Base-by-base conservation (phyloP, 1,140 invertebrate genomes). In the Magallana ariakensis region DNA sequence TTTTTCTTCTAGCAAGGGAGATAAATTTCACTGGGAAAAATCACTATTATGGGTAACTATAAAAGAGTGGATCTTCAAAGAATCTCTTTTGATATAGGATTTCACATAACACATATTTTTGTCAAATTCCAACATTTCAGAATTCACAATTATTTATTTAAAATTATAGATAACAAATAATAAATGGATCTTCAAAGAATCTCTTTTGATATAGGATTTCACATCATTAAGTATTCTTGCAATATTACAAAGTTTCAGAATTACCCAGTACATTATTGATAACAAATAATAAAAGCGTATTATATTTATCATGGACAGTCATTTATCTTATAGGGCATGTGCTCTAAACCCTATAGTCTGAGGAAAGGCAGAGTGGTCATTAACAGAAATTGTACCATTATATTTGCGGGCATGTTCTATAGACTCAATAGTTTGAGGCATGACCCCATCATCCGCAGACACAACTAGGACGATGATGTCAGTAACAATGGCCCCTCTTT, bases 381-480 rank as follows among this genome's bases (percentile, higher is more conserved):
- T 46, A 46, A 46, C 5, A 46, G 5, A 46, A 4, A 46, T 46
- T 46, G 33, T 70, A 70, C 66, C 66, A 26, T 70, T 53, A 55
- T 92, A 90, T 62, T 93, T 90, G 80, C 93, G 90, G 11, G 95
- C 95, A 93, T 93, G 95, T 83, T 94, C 90, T 55, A 96, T 96
- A 22, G 95, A 96, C 90, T 96, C 96, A 7, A 95, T 92, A 0
- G 99, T 99, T 96, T 99, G 99, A 87, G 98, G 97, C 98, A 99
- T 99, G 0, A 99, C 98, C 60, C 99, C 98, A 95, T 99, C 99
- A 95, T 99, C 99, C 13, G 98, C 99, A 15, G 99, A 99, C 62
- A 99, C 98, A 56, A 99, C 99, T 54, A 99, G 95, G 70, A 99
- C 96, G 55, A 99, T 97, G 84, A 99, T 97, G 94, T 99, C 99